Evolutionary conservation across 2,797 vertebrate species (phyloP).

Genomic region (Xenops minutus): DNA sequence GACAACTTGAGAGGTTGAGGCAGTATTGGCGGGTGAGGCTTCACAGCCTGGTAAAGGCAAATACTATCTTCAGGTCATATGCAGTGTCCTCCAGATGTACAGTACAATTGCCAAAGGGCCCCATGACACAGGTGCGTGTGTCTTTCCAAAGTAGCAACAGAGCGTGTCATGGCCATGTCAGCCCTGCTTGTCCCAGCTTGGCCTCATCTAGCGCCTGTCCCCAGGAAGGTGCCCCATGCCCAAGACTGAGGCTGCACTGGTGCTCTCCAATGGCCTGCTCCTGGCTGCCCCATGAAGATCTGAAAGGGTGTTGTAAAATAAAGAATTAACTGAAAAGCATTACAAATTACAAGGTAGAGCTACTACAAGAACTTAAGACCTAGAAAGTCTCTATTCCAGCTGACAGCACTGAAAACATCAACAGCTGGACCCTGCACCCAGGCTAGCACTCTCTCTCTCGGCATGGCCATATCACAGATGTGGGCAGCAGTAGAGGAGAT

Average conservation of each 20-base stretch:
- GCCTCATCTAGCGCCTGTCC: neutral
- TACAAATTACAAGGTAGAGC: neutral
- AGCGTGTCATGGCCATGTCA: neutral
- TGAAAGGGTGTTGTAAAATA: neutral
- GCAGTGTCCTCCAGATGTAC: neutral
- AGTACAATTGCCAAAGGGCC: neutral
- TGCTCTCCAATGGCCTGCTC: no score
- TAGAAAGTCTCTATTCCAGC: neutral
- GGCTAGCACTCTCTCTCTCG: neutral
- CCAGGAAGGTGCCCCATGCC: neutral
- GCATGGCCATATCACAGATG: neutral
- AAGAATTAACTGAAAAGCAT: neutral
- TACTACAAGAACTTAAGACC: neutral
- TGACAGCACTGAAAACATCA: neutral
- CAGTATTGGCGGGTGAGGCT: neutral
- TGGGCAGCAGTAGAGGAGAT: neutral
- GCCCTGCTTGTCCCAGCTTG: neutral
- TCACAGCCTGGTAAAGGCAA: neutral
- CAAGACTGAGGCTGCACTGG: neutral
- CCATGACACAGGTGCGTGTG: neutral
- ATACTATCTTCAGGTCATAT: neutral
- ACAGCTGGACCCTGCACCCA: neutral
- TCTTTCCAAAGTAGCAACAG: neutral
- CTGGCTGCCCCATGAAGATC: neutral
- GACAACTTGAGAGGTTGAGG: neutral